Base-by-base conservation (phyloP, 2,113 vertebrate genomes). In the Rafetus swinhoei region DNA sequence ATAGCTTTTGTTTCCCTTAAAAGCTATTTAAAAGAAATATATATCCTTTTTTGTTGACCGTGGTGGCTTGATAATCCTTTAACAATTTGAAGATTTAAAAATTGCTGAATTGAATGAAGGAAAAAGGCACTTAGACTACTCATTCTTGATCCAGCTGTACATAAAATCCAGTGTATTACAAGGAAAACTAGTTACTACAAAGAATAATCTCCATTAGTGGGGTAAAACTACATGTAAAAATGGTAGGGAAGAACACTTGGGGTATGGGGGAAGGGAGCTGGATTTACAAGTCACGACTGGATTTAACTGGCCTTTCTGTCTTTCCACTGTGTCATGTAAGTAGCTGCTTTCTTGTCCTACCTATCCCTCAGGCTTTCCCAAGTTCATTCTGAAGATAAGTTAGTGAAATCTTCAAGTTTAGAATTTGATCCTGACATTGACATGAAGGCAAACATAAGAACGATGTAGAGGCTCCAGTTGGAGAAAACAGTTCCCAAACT, bases 41-140 rank as follows among this genome's bases (percentile, higher is more conserved):
- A 89, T 88, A 80, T 93, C 96, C 97, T 95, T 95, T 96, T 97
- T 97, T 59, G 93, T 97, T 96, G 97, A 95, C 97, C 97, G 98
- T 98, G 97, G 97, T 98, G 98, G 97, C 97, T 98, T 98, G 97
- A 97, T 98, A 96, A 98, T 98, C 97, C 97, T 96, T 95, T 95
- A 96, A 96, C 97, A 96, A 94, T 96, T 92, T 97, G 96, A 95
- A 13, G 95, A 79, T 88, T 45, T 94, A 92, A 85, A 95, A 92
- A 90, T 84, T 91, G 45, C 94, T 55, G 88, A 93, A 95, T 91
- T 86, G 95, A 97, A 97, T 93, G 94, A 91, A 96, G 94, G 94
- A 95, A 69, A 96, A 96, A 90, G 76, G 60, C 97, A 93, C 97
- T 97, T 97, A 90, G 94, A 95, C 50, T 92, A 96, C 97, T 96